Evolutionary conservation across 2,888 invertebrate species (phyloP), one percentile per base, ranked within the genome.

Genomic region (Mechanitis messenoides): DNA sequence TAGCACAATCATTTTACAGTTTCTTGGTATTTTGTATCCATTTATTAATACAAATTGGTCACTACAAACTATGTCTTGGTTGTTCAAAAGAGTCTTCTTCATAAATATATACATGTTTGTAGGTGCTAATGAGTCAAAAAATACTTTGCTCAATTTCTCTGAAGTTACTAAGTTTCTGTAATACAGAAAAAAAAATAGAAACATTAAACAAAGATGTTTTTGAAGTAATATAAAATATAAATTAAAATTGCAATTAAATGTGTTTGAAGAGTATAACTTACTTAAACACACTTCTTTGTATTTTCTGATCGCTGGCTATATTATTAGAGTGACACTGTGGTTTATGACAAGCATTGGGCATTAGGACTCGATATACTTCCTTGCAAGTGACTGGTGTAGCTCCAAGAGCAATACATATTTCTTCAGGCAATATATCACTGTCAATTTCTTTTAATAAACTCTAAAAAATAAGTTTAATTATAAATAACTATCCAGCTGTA

Each of bases 51-150:
- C 72, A 72, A 90, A 91, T 68, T 78, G 86, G 12, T 87, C 83
- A 61, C 69, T 74, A 60, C 81, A 83, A 1, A 84, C 65, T 11
- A 83, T 68, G 54, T 70, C 71, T 61, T 77, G 75, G 31, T 71
- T 74, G 55, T 71, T 72, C 1, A 60, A 58, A 12, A 71, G 64
- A 59, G 76, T 82, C 71, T 89, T 91, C 69, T 85, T 89, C 7
- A 92, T 71, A 63, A 91, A 85, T n/a, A 91, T 78, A 74, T 85
- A 89, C 76, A 91, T 80, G 66, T 91, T 91, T 33, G 90, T 91
- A 45, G 88, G 87, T 33, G 84, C 69, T 12, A 91, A 65, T 2
- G 79, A 72, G n/a, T 78, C 78, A 67, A 80, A 86, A 67, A 91
- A 84, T 12, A 87, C 73, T 72, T 85, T 70, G 61, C 82, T 81